Percentiles rank a stretch among this genome's conserved stretches.
phyloP scores from a whole-genome alignment of 2,797 vertebrate species.

The Buphagus erythrorhynchus region DNA sequence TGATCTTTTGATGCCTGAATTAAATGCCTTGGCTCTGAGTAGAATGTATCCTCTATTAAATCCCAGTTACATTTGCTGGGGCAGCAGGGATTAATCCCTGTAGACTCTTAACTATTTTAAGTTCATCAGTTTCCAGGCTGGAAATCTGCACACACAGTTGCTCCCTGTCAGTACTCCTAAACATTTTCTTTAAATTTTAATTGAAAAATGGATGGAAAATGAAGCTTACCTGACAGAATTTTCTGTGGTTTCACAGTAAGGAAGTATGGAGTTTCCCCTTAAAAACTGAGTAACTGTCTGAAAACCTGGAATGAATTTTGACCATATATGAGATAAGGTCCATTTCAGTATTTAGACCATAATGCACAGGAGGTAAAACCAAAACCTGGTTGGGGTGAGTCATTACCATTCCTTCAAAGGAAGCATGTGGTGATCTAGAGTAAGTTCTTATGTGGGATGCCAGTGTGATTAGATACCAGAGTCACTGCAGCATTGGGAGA shows the following conservation, averaged over 20 bases:
- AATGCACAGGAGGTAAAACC: background rate
- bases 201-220: background rate
- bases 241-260: background rate
- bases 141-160: background rate
- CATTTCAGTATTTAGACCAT: background rate
- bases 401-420: background rate
- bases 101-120: background rate
- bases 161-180: background rate
- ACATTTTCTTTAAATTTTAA: background rate
- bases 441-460: background rate
- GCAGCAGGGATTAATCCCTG: background rate
- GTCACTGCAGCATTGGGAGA: background rate
- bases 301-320: background rate
- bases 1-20: background rate
- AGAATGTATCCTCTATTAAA: background rate
- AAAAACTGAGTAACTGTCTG: background rate
- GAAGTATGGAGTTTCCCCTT: background rate
- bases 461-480: background rate
- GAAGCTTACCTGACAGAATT: background rate
- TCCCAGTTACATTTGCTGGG: background rate
- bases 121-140: background rate
- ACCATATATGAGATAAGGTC: background rate
- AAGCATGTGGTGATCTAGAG: background rate
- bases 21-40: background rate
- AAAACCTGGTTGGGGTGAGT: background rate